Evolutionary conservation across 2,113 vertebrate genomes (phyloP), one percentile per base, ranked within the genome.

Genomic region (Sapajus apella): DNA sequence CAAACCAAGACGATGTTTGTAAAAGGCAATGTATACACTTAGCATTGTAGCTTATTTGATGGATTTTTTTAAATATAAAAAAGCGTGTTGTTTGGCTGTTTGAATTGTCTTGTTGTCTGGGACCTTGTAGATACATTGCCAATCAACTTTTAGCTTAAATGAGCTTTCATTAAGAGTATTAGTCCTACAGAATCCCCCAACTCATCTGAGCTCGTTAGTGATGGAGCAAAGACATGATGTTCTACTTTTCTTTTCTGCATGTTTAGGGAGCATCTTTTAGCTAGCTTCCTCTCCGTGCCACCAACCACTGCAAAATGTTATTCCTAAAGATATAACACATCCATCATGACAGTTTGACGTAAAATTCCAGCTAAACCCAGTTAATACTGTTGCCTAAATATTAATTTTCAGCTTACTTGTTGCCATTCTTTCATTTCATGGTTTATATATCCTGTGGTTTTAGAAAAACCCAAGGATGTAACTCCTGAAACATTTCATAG

Each of bases 341-440:
- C 18, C 64, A 90, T 87, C 86, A 56, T 14, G 45, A 45, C 40
- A 95, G 66, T 30, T 76, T 66, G 80, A 83, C 64, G 43, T 86
- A 68, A 70, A 87, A 87, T 76, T 87, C 68, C 64, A 92, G 79
- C 73, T 52, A 87, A 73, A n/a, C 23, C 37, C 56, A 73, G n/a
- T 85, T 55, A 70, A 76, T 66, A 40, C n/a, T 91, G 40, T 47
- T 82, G 61, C 58, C 45, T 95, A 94, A 96, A 66, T 92, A 91
- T 58, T 90, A 89, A 89, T 93, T 90, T 93, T 10, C 23, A 40
- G 50, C 30, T 97, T 82, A 45, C 25, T 32, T 79, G 70, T 90
- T 85, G 52, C 61, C 16, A 16, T 84, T 86, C 50, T 89, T 58
- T 94, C 70, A 90, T 87, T 94, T 83, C 58, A 88, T 52, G 68